phyloP scores from a whole-genome alignment of 1,140 invertebrate species.

The Eulimnadia texana region DNA sequence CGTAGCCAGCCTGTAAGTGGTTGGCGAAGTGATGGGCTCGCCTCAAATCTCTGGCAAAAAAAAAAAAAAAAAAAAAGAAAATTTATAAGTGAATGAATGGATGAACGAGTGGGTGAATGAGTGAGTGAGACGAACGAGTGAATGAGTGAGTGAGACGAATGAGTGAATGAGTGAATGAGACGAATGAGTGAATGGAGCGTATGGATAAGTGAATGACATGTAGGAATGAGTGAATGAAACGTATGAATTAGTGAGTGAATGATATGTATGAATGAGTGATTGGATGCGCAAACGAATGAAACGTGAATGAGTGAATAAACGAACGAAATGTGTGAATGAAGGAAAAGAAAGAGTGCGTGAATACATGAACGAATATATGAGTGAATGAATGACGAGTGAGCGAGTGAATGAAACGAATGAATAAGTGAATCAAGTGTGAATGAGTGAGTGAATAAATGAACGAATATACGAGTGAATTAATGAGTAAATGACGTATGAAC shows the following conservation, averaged over 20 bases:
- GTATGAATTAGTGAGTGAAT: not conserved
- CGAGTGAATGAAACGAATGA: not conserved
- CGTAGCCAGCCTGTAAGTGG: conserved; percentile 65
- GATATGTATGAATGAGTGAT: not conserved
- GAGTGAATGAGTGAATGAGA: too few relatives aligned
- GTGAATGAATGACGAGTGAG: too few relatives aligned
- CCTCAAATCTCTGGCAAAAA: conserved; percentile 46
- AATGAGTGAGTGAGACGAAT: not conserved
- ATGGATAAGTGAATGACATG: too few relatives aligned
- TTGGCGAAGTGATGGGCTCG: conserved; percentile 60
- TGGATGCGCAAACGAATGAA: too few relatives aligned
- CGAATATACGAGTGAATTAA: not conserved
- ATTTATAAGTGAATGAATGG: not conserved
- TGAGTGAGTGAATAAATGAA: not conserved
- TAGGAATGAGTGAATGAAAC: not conserved
- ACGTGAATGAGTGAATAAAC: too few relatives aligned
- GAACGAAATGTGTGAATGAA: too few relatives aligned
- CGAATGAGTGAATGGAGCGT: too few relatives aligned
- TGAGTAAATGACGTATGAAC: too few relatives aligned
- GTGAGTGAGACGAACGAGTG: not conserved
- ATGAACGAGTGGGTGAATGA: not conserved
- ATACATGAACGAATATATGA: not conserved
- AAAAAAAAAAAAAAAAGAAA: not conserved
- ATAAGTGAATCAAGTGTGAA: not conserved
- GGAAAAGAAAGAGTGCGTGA: not conserved